Conservation (phyloP, 2,888 invertebrate species). For the Dynastes grantii region DNA sequence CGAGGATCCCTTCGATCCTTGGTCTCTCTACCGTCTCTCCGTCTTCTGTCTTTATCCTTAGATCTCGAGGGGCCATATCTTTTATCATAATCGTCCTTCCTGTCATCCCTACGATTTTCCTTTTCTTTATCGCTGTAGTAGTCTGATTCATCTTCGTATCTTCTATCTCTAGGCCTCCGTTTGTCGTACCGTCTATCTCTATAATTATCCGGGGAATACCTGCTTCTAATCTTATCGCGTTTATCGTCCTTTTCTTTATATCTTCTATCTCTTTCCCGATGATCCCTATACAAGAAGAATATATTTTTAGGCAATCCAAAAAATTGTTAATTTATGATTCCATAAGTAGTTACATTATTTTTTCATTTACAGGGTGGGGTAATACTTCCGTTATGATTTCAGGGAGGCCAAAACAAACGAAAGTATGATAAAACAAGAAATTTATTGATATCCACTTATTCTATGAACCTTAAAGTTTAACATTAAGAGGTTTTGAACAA, state of each 20-base stretch:
- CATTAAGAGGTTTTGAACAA: too few relatives aligned
- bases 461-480: too few relatives aligned
- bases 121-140: constrained; percentile 80
- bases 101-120: constrained; percentile 69
- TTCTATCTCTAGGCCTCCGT: constrained; percentile 70
- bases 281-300: constrained; percentile 43
- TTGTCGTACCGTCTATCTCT: constrained; percentile 63
- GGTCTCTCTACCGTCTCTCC: constrained; percentile 63
- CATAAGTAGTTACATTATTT: too few relatives aligned
- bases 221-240: constrained; percentile 49
- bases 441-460: too few relatives aligned
- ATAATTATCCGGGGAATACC: constrained; percentile 61
- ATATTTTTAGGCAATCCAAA: too few relatives aligned
- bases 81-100: constrained; percentile 66
- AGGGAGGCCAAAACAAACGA: too few relatives aligned
- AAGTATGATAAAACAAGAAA: too few relatives aligned
- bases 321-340: too few relatives aligned
- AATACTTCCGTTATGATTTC: too few relatives aligned
- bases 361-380: too few relatives aligned
- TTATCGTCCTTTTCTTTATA: constrained; percentile 53
- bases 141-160: constrained; percentile 80
- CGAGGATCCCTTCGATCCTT: background rate
- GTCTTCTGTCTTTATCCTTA: constrained; percentile 63
- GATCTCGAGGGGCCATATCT: constrained; percentile 66
- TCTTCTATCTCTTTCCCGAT: constrained; percentile 51